Conservation (phyloP, 2,113 vertebrate genomes). For the Podilymbus podiceps region DNA sequence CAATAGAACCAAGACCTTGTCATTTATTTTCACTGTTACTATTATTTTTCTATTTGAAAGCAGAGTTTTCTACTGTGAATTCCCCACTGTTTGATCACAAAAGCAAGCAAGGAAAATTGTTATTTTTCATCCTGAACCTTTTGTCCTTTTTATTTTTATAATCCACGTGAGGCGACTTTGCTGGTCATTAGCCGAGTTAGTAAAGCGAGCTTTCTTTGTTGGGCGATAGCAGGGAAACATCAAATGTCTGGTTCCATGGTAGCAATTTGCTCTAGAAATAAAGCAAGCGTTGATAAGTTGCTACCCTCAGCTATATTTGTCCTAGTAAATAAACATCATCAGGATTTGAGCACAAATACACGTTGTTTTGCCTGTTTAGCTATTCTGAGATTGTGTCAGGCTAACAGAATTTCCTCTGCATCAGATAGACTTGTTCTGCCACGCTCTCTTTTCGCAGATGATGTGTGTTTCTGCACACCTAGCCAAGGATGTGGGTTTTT, state of each 20-base stretch:
- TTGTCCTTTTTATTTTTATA: constrained; percentile 55
- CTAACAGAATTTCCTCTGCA: neutral
- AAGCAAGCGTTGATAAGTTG: constrained; percentile 52
- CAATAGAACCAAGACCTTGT: constrained; percentile 15
- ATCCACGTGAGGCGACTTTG: constrained; percentile 10
- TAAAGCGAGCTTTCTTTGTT: constrained; percentile 38
- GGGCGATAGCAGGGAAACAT: constrained; percentile 42
- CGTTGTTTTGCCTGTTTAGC: constrained; percentile 39
- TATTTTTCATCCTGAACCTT: constrained; percentile 54
- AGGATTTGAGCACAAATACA: constrained; percentile 44
- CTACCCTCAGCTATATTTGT: constrained; percentile 66
- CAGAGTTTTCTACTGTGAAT: constrained; percentile 1
- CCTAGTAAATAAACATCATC: constrained; percentile 64
- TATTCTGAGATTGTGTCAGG: constrained; percentile 28
- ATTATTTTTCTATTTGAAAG: constrained; percentile 51
- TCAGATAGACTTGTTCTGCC: neutral
- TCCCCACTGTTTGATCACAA: constrained; percentile 54
- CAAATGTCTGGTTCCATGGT: constrained; percentile 57
- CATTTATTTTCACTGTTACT: constrained; percentile 38
- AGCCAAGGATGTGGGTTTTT: neutral
- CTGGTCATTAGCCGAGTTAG: neutral
- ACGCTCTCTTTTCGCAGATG: fast-evolving
- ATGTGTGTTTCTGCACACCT: neutral
- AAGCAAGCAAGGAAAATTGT: constrained; percentile 7
- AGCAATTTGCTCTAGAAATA: constrained; percentile 62